Evolutionary conservation across 2,113 vertebrate genomes (phyloP).

Genomic region (Psephotus haematonotus): DNA sequence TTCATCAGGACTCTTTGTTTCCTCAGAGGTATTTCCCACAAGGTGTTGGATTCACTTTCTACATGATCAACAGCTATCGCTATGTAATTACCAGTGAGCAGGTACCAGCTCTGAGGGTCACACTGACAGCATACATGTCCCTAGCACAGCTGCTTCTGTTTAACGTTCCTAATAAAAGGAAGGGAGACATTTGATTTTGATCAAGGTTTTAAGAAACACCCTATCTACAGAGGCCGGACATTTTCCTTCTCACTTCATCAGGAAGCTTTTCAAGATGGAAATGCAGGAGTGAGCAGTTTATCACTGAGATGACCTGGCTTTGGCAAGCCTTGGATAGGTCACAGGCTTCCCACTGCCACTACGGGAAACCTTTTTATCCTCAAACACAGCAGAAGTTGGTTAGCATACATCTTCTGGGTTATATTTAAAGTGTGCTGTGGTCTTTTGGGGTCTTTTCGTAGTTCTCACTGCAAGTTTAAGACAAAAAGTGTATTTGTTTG

Average conservation of each 20-base stretch:
- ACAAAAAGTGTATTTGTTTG: neutral
- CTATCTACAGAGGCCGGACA: slow-evolving; percentile 41
- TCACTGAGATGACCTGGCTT: slow-evolving; percentile 51
- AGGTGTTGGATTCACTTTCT: slow-evolving; percentile 60
- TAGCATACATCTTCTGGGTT: neutral
- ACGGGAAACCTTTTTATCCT: neutral
- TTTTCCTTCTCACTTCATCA: slow-evolving; percentile 68
- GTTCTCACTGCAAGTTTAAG: neutral
- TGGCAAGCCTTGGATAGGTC: slow-evolving; percentile 34
- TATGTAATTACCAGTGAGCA: slow-evolving; percentile 35
- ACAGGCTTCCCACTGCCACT: slow-evolving; percentile 8
- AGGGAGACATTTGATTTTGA: slow-evolving; percentile 65
- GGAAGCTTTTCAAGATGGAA: slow-evolving; percentile 52
- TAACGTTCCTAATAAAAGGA: slow-evolving; percentile 25
- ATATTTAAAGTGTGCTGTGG: neutral
- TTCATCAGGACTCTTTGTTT: slow-evolving; percentile 26
- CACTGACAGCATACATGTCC: neutral
- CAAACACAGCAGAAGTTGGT: neutral
- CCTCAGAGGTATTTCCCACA: slow-evolving; percentile 53
- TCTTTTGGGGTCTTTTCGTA: neutral
- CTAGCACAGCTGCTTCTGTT: slow-evolving; percentile 60
- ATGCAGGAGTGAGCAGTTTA: slow-evolving; percentile 41
- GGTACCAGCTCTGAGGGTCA: slow-evolving; percentile 45
- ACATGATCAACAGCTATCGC: slow-evolving; percentile 26
- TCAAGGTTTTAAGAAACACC: slow-evolving; percentile 53